A percentile compares a stretch with the other conserved stretches of the same genome.
phyloP scores from a whole-genome alignment of 2,888 invertebrate genomes.

The Chaitophorus viminalis region DNA sequence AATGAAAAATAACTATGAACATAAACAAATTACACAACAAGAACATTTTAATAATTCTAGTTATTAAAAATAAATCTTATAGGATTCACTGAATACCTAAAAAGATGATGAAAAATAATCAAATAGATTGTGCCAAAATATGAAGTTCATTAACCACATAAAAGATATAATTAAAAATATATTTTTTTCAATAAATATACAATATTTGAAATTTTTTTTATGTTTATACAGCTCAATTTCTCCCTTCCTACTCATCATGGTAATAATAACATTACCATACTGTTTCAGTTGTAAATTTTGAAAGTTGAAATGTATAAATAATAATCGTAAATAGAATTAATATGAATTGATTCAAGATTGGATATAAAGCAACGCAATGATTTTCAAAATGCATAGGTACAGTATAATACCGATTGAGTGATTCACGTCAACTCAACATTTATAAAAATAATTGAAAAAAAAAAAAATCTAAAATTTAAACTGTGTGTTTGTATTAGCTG shows the following conservation, averaged over 20 bases:
- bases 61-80: too few species aligned
- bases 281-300: background rate
- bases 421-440: background rate
- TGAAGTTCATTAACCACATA: background rate
- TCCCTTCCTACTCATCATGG: background rate
- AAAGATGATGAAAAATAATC: too few species aligned
- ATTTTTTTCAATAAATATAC: background rate
- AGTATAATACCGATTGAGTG: constrained; percentile 6
- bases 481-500: constrained; percentile 18
- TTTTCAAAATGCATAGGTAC: constrained; percentile 28
- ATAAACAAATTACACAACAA: too few species aligned
- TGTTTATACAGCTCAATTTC: constrained; percentile 32
- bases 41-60: too few species aligned
- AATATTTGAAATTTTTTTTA: background rate
- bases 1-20: too few species aligned
- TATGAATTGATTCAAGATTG: constrained; percentile 40
- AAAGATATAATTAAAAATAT: constrained; percentile 2
- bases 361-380: constrained; percentile 12
- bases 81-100: too few species aligned
- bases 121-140: background rate
- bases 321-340: constrained; percentile 19
- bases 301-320: background rate
- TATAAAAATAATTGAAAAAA: constrained; percentile 19
- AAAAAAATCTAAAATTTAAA: constrained; percentile 54
- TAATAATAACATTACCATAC: background rate